Evolutionary conservation across 1,140 invertebrate genomes (phyloP), one percentile per base, ranked within the genome.

Genomic region (Radopholus similis): DNA sequence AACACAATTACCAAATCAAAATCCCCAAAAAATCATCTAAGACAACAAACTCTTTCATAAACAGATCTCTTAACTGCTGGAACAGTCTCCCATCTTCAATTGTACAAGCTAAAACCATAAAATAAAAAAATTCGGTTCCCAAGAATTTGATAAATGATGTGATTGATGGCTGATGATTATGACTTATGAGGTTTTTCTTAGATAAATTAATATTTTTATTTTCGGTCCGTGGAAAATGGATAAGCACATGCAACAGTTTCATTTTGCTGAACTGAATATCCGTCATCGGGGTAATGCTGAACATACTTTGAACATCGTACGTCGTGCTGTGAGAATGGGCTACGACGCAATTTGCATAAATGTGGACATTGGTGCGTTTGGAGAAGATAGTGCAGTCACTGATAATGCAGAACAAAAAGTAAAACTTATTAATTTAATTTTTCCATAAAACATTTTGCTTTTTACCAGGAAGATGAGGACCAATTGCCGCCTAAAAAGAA

Each of bases 221-320:
- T 23, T 51, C n/a, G n/a, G n/a, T n/a, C n/a, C n/a, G n/a, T n/a
- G n/a, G n/a, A n/a, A n/a, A 26, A 51, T 51, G 47, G 23, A 23
- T 18, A 21, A 26, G 26, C 44, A 8, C n/a, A 71, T 70, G 26
- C 58, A 74, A 51, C 28, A 40, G 38, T 62, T 81, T 40, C 51
- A 77, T n/a, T 81, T 82, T 56, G 80, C 81, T 18, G 79, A 81
- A 32, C 56, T 82, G 38, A 81, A 81, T 58, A 60, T 81, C n/a
- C 30, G 60, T 21, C 76, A 81, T 56, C 56, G 51, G 13, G 78
- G 78, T 44, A 67, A 81, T 74, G 13, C 74, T 2, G 68, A 76
- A 49, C 70, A 65, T 26, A 81, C 76, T 4, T 21, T 77, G 21
- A 51, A 66, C 6, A 40, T 81, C 18, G 78, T 81, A 9, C 66